Conservation (phyloP, 2,888 invertebrate species). For the Timandra comae region DNA sequence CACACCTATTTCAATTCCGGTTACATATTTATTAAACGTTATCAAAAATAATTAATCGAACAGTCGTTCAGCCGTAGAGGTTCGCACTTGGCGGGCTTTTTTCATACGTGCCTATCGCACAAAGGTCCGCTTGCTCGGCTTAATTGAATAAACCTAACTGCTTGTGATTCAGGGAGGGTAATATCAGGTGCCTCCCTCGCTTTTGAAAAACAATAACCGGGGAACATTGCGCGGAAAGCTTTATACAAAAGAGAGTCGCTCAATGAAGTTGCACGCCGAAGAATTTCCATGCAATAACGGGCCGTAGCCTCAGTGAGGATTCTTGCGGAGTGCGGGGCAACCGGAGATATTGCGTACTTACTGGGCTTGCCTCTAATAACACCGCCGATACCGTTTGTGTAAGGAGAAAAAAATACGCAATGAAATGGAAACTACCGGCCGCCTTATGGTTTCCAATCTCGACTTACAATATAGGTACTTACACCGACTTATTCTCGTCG, state of each 20-base stretch:
- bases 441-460: slow-evolving; percentile 63
- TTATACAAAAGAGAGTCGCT: slow-evolving; percentile 67
- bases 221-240: slow-evolving; percentile 64
- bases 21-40: not conserved
- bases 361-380: slow-evolving; percentile 71
- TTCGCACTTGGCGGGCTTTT: slow-evolving; percentile 28
- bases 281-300: slow-evolving; percentile 75
- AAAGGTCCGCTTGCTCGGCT: slow-evolving; percentile 35
- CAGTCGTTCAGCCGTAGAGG: slow-evolving; percentile 14
- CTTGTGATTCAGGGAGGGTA: slow-evolving; percentile 58
- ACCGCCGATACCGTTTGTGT: slow-evolving; percentile 65
- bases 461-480: slow-evolving; percentile 36
- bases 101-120: slow-evolving; percentile 26
- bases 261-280: slow-evolving; percentile 73
- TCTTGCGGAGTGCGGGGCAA: slow-evolving; percentile 44
- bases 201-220: slow-evolving; percentile 73
- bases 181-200: slow-evolving; percentile 58
- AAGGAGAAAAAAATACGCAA: slow-evolving; percentile 64
- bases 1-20: not conserved
- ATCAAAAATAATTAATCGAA: slow-evolving; percentile 8
- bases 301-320: slow-evolving; percentile 50
- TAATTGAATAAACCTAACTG: slow-evolving; percentile 64
- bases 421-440: slow-evolving; percentile 61
- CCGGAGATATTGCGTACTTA: slow-evolving; percentile 73
- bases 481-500: slow-evolving; percentile 36